Evolutionary conservation across 2,797 vertebrate genomes (phyloP).

Genomic region (Rhyacichthys aspro): DNA sequence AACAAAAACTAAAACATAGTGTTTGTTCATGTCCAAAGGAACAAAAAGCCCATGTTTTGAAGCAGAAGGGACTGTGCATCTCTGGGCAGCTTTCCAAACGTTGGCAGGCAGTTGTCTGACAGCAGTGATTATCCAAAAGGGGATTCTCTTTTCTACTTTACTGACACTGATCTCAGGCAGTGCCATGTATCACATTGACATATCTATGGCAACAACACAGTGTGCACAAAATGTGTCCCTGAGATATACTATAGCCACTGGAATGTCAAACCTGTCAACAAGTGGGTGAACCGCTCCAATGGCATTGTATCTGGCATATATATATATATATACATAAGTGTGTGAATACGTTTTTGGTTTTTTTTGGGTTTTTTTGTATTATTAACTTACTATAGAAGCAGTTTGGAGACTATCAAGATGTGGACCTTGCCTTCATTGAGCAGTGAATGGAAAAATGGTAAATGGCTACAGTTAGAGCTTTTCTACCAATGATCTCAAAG

Average conservation of each 20-base stretch:
- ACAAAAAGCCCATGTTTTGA: slow-evolving; percentile 21
- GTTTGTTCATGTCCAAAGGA: slow-evolving; percentile 22
- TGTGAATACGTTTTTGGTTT: too few relatives aligned
- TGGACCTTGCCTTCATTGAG: too few relatives aligned
- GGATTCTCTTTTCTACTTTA: slow-evolving; percentile 19
- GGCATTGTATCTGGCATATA: background rate
- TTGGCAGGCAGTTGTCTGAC: slow-evolving; percentile 32
- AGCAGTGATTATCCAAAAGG: slow-evolving; percentile 32
- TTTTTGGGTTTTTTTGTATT: too few relatives aligned
- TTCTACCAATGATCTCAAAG: too few relatives aligned
- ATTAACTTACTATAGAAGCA: too few relatives aligned
- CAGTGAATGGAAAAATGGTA: too few relatives aligned
- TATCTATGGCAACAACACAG: slow-evolving; percentile 14
- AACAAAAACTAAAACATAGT: background rate
- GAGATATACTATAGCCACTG: slow-evolving; percentile 6
- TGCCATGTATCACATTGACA: slow-evolving; percentile 4
- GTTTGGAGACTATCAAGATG: too few relatives aligned
- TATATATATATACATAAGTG: too few relatives aligned
- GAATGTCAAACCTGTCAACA: background rate
- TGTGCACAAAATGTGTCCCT: slow-evolving; percentile 4
- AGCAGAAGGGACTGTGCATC: slow-evolving; percentile 26
- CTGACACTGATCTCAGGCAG: slow-evolving; percentile 6
- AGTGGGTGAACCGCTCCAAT: background rate
- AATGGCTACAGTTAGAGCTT: too few relatives aligned
- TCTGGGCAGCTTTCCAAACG: slow-evolving; percentile 44